A percentile compares a stretch with the other conserved stretches of the same genome.
phyloP scores from a whole-genome alignment of 2,113 vertebrate species.

The Hyperoodon ampullatus region DNA sequence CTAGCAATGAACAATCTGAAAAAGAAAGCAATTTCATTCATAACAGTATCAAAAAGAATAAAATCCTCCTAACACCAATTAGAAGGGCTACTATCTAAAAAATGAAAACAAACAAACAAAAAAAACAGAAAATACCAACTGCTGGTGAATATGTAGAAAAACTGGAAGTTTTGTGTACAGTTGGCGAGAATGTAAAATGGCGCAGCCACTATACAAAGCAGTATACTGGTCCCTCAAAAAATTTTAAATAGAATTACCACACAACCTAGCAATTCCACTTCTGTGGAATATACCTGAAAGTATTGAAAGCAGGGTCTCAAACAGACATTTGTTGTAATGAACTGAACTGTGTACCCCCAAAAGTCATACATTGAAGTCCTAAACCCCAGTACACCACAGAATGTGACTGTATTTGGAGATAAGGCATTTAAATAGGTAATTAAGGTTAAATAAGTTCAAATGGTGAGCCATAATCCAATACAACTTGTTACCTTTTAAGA shows the following conservation, averaged over 20 bases:
- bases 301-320: not conserved
- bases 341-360: not conserved
- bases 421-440: not conserved
- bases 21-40: slow-evolving; percentile 19
- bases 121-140: not conserved
- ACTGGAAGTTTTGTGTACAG: not conserved
- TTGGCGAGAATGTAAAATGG: not conserved
- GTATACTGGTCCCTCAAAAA: not conserved
- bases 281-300: not conserved
- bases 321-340: not conserved
- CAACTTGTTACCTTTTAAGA: not conserved
- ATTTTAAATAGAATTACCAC: not conserved
- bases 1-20: not conserved
- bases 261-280: not conserved
- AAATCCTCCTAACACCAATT: not conserved
- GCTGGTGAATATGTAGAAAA: not conserved
- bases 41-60: slow-evolving; percentile 30
- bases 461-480: not conserved
- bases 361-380: not conserved
- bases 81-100: not conserved
- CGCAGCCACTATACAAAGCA: not conserved
- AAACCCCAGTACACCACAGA: not conserved
- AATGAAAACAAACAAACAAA: not conserved
- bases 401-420: not conserved
- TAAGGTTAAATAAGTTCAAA: not conserved